Base-by-base conservation (phyloP, 2,888 invertebrate genomes). In the Ichneumoninae sp. region DNA sequence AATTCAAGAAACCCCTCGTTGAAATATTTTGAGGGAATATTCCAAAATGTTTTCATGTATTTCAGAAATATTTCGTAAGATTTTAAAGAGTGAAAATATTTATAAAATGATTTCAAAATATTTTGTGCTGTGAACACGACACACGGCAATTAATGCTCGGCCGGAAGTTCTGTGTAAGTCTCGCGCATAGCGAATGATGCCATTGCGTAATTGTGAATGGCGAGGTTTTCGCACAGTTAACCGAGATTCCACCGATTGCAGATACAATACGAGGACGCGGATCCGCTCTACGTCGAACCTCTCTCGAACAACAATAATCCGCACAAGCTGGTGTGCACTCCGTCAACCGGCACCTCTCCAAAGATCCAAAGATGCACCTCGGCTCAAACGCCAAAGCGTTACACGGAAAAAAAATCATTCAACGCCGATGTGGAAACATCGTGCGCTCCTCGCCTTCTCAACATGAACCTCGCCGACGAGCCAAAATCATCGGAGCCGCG, bases 251-350 rank as follows among this genome's bases (percentile, higher is more conserved):
- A 57, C 26, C 19, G 44, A 66, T 76, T 79, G 16, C 76, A 91
- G 90, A 88, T 91, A 85, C 89, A 91, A 70, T 90, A 91, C 69
- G 91, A 92, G 54, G 82, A 89, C 6, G 87, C 87, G 6, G 89
- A 90, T 1, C 87, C 88, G 3, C 52, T 89, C 1, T 92, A 87
- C 79, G 70, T 90, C 3, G 87, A 88, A 6, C 75, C 86, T 10
- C 85, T 44, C 8, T 68, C 82, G 13, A 90, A 89, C 70, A 91
- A 91, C 72, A 91, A 89, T 36, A 90, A 88, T 52, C 30, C 72
- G 7, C 26, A 50, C 8, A 80, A 72, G 16, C 85, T 83, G 0
- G 72, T 79, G 8, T 36, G 47, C n/a, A 78, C 80, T 22, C 71
- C 76, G 8, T 47, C 83, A 22, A 13, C 13, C 30, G 47, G 44